Evolutionary conservation across 1,140 invertebrate species (phyloP).

Genomic region (Bombus affinis): DNA sequence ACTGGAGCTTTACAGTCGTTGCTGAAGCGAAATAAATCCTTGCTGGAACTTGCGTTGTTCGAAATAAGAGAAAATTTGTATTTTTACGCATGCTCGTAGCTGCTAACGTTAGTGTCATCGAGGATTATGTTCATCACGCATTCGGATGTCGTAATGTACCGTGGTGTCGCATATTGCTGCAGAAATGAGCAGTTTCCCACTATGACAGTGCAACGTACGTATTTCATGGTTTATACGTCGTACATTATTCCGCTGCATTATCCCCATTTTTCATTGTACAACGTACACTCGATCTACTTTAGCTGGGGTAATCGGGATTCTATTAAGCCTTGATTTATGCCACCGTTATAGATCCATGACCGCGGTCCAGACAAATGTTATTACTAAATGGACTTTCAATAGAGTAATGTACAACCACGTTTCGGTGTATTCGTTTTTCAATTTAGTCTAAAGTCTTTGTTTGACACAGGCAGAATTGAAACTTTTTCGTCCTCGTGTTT

Average conservation of each 20-base stretch:
- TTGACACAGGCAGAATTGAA: neutral
- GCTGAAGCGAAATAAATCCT: neutral
- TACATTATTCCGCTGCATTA: slow-evolving; percentile 18
- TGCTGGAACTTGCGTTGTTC: neutral
- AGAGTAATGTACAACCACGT: neutral
- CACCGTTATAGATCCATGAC: neutral
- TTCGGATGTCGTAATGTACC: neutral
- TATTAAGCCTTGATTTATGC: slow-evolving; percentile 26
- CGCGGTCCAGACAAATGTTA: neutral
- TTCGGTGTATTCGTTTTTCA: neutral
- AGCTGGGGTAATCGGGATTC: slow-evolving; percentile 19
- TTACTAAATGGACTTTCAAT: slow-evolving; percentile 9
- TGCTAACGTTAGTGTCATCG: neutral
- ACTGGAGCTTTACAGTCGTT: neutral
- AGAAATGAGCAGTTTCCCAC: neutral
- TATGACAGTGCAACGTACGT: neutral
- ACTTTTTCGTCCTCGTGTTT: neutral
- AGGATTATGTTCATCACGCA: neutral
- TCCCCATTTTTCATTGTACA: slow-evolving; percentile 19
- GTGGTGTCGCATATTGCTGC: neutral
- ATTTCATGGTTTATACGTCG: slow-evolving; percentile 1
- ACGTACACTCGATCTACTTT: neutral
- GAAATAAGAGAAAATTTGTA: neutral
- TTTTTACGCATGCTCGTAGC: neutral
- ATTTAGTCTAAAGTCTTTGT: neutral